Evolutionary conservation across 2,888 invertebrate species (phyloP).

Genomic region (Patella ulyssiponensis): DNA sequence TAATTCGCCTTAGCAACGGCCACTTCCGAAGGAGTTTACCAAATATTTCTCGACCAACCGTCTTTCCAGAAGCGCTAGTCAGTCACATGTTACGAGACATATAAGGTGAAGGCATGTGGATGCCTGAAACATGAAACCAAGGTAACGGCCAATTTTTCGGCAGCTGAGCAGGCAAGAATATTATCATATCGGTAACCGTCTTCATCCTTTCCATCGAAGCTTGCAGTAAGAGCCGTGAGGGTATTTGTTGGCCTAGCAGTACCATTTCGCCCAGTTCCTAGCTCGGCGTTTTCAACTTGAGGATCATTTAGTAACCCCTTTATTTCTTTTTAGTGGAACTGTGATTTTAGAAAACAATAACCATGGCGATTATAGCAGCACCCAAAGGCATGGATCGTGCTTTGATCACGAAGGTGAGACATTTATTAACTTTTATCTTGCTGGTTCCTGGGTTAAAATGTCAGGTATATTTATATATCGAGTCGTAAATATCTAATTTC

Average conservation of each 20-base stretch:
- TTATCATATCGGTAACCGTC: not conserved
- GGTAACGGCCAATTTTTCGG: constrained; percentile 12
- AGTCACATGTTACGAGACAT: constrained; percentile 32
- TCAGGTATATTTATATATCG: too few relatives aligned
- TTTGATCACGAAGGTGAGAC: constrained; percentile 5
- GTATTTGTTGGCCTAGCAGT: not conserved
- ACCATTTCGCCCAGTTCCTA: constrained; percentile 7
- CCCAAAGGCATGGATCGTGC: constrained; percentile 9
- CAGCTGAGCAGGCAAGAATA: constrained; percentile 9
- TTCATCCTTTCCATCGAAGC: constrained; percentile 10
- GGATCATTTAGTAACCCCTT: not conserved
- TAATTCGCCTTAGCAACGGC: not conserved
- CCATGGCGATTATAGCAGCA: constrained; percentile 11
- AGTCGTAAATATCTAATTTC: too few relatives aligned
- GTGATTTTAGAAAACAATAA: not conserved
- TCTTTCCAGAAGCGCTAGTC: not conserved
- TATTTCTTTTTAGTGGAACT: not conserved
- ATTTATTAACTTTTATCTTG: not conserved
- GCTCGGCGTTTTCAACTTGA: not conserved
- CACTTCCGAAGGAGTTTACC: constrained; percentile 3
- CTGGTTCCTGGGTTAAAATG: too few relatives aligned
- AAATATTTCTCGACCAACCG: constrained; percentile 1
- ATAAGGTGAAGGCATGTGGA: constrained; percentile 55
- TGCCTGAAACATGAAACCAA: constrained; percentile 37
- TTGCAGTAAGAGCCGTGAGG: constrained; percentile 7